Base-by-base conservation (phyloP, 2,888 invertebrate genomes). In the Rhagonycha fulva region DNA sequence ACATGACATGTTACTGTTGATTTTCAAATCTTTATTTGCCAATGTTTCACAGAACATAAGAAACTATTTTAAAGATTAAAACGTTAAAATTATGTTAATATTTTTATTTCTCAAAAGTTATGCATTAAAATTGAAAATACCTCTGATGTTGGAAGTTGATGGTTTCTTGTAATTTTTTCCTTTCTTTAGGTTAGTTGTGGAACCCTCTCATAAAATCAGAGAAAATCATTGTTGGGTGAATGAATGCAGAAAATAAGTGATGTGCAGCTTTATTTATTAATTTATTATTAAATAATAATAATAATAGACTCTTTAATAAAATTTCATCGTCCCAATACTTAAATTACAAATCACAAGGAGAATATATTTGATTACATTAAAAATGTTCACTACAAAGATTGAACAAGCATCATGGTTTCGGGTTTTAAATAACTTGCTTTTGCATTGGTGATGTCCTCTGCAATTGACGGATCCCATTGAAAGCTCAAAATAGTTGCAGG, bases 401-500 rank as follows among this genome's bases (percentile, higher is more conserved):
- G 91, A 75, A 94, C 91, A 81, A 94, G 87, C 85, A 93, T 89
- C 89, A 95, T 91, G 2, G 95, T 88, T 87, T 96, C 95, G 7
- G 94, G 93, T 86, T 95, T 96, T 23, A 77, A 96, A 89, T 86
- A 90, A 95, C 11, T 24, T 69, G 92, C 91, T 73, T 87, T 89
- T 0, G 90, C 88, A 14, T 90, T 89, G 70, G 88, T 89, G 9
- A 90, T 89, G 72, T 91, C 88, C 12, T 91, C 89, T 0, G 87
- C 86, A 0, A 91, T 87, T 0, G 89, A 89, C 0, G 88, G 83
- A 82, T 93, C 92, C 91, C 93, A 93, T 47, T 91, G 90, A 87
- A 97, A 96, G 76, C 92, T 92, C 71, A 98, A 89, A 82, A 96
- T 90, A 62, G 93, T 92, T 4, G 97, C 95, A 62, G 98, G 98